phyloP scores from a whole-genome alignment of 2,113 vertebrate genomes.

The Hippocampus barbouri region DNA sequence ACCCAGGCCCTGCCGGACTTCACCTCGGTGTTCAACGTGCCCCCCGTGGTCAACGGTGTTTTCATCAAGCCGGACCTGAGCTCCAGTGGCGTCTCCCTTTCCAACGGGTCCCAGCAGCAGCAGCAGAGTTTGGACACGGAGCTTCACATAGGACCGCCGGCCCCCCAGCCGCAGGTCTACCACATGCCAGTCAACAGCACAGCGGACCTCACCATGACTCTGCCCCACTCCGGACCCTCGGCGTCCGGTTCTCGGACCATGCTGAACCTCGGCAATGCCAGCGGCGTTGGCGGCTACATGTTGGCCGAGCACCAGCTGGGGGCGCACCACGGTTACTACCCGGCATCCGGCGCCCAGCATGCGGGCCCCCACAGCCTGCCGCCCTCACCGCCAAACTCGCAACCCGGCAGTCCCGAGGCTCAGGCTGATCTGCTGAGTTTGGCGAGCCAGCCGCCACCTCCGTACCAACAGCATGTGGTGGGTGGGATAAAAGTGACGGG shows the following conservation, averaged over 20 bases:
- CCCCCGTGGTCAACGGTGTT: slow-evolving; percentile 79
- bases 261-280: slow-evolving; percentile 70
- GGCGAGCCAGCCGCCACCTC: slow-evolving; percentile 68
- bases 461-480: slow-evolving; percentile 73
- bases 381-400: slow-evolving; percentile 88
- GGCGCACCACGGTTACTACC: slow-evolving; percentile 65
- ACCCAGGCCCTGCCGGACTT: slow-evolving; percentile 88
- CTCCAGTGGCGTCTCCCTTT: slow-evolving; percentile 23
- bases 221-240: slow-evolving; percentile 64
- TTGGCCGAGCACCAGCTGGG: slow-evolving; percentile 69
- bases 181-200: slow-evolving; percentile 73
- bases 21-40: slow-evolving; percentile 87
- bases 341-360: slow-evolving; percentile 64
- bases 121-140: slow-evolving; percentile 54
- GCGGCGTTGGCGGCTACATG: slow-evolving; percentile 58
- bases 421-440: slow-evolving; percentile 69
- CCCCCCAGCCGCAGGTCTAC: slow-evolving; percentile 77
- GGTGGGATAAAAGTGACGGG: slow-evolving; percentile 73
- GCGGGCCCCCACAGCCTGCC: slow-evolving; percentile 79
- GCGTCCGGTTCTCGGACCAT: slow-evolving; percentile 68
- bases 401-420: slow-evolving; percentile 84
- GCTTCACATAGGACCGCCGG: slow-evolving; percentile 66
- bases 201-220: slow-evolving; percentile 70
- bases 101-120: slow-evolving; percentile 19
- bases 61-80: slow-evolving; percentile 84